Evolutionary conservation across 2,113 vertebrate genomes (phyloP).

Genomic region (Columba livia): DNA sequence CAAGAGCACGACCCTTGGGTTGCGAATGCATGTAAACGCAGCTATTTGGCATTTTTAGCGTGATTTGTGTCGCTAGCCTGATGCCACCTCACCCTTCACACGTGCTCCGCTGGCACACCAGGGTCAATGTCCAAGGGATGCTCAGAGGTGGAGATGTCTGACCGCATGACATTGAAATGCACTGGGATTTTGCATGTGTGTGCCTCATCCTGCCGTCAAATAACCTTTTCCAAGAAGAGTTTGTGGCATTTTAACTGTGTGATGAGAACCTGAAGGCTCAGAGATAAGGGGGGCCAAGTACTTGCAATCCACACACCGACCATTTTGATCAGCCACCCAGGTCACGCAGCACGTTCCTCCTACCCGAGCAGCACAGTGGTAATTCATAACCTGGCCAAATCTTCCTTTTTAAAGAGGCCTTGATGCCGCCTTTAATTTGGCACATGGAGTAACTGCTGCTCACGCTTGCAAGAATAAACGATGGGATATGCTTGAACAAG

Average conservation of each 20-base stretch:
- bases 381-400: not conserved
- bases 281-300: not conserved
- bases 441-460: conserved; percentile 12
- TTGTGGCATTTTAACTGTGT: not conserved
- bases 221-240: not conserved
- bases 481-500: conserved; percentile 44
- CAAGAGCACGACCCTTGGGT: conserved; percentile 20
- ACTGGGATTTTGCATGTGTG: not conserved
- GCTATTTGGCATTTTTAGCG: conserved; percentile 32
- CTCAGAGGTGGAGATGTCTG: conserved; percentile 1
- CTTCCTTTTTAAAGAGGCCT: not conserved
- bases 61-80: conserved; percentile 33
- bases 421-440: conserved; percentile 4
- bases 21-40: not conserved
- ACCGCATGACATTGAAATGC: not conserved
- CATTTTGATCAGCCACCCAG: not conserved
- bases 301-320: not conserved
- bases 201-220: not conserved
- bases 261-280: not conserved
- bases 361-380: accelerated
- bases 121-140: not conserved
- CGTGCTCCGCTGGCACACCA: accelerated
- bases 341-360: not conserved
- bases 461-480: conserved; percentile 10
- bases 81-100: conserved; percentile 27